Base-by-base conservation (phyloP, 1,140 invertebrate species). In the Anagrus nilaparvatae region DNA sequence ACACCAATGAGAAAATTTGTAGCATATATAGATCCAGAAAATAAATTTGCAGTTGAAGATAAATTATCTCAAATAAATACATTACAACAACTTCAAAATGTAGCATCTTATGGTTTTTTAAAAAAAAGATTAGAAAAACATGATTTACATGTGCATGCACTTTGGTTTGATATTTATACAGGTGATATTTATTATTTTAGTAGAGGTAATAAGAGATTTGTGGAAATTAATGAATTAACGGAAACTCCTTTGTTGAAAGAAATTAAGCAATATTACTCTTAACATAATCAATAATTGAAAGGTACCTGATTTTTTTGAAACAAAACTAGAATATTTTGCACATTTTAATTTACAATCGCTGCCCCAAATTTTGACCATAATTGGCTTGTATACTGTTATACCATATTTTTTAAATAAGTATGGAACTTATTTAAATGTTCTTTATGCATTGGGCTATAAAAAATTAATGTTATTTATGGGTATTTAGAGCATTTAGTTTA, bases 81-180 rank as follows among this genome's bases (percentile, higher is more conserved):
- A 5, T 67, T 97, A 12, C 87, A 96, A 61, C 93, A 97, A 64
- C 68, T 97, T 39, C 87, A 93, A 63, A 94, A 97, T 61, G 79
- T 97, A 38, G 87, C 91, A 1, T 94, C 89, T 17, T 95, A 97
- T 59, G 87, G 87, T 18, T 95, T 97, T 67, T 68, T 97, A 23
- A 84, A 88, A 54, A 81, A 82, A 47, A 74, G 86, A 2, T 62
- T 97, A 9, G 79, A 85, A 60, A 75, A 74, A 17, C 81, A 89
- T 52, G 76, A 90, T 58, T 69, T 95, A 5, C 86, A 92, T 54
- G 83, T 94, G 47, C 90, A 95, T 58, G 90, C 92, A 1, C 68
- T 97, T 4, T 97, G 93, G 93, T 96, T 96, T 62, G 93, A 97
- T 63, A 93, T 97, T 57, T 94, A 94, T 55, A 94, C 88, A 0